phyloP scores from a whole-genome alignment of 2,113 vertebrate species.

The Poeciliopsis prolifica region DNA sequence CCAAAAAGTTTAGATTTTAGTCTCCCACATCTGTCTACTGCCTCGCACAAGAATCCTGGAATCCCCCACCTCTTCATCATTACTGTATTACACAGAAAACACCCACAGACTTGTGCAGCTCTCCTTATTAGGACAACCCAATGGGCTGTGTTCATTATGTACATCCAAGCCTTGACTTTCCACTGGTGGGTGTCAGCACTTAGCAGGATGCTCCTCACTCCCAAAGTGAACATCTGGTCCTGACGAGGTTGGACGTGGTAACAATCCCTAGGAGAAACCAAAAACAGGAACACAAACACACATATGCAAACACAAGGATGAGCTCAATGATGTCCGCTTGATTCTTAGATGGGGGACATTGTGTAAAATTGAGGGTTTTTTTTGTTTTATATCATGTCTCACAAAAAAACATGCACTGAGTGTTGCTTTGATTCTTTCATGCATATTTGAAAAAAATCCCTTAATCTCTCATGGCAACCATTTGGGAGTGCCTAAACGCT shows the following conservation, averaged over 20 bases:
- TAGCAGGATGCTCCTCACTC: neutral
- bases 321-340: constrained; percentile 47
- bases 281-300: constrained; percentile 20
- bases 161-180: neutral
- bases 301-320: constrained; percentile 49
- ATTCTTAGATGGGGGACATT: constrained; percentile 18
- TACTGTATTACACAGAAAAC: constrained; percentile 30
- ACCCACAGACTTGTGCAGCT: constrained; percentile 3
- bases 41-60: constrained; percentile 67
- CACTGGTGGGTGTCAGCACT: neutral
- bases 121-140: neutral
- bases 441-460: too few species aligned
- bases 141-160: neutral
- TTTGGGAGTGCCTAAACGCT: too few species aligned
- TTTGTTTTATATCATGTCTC: too few species aligned
- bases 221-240: neutral
- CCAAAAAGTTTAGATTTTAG: constrained; percentile 70
- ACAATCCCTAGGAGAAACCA: neutral
- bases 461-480: too few species aligned
- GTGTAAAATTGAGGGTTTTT: too few species aligned
- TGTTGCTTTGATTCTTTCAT: too few species aligned
- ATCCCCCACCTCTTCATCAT: constrained; percentile 72
- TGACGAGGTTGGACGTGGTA: neutral
- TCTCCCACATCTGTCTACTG: constrained; percentile 73
- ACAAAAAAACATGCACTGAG: too few species aligned